These are phyloP conservation scores for Ornithorhynchus anatinus DNA, from an alignment of 2,113 vertebrate genomes.

Conservation along the genomic window DNA sequence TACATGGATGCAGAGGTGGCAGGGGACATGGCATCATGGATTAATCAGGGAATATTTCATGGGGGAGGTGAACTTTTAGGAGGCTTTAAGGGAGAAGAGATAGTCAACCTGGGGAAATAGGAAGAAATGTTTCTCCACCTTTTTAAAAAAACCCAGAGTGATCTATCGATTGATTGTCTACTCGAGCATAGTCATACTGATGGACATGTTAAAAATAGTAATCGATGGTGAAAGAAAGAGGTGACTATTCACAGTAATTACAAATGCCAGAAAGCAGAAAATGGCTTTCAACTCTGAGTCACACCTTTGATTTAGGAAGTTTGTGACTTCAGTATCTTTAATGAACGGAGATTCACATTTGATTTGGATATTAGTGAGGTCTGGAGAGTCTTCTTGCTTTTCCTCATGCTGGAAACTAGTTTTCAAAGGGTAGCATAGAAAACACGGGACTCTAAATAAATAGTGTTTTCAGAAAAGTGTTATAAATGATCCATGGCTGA, in stretches of 20 bases:
- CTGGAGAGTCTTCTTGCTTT: background rate
- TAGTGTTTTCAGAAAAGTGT: background rate
- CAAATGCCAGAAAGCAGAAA: constrained; percentile 11
- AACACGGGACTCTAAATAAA: background rate
- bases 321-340: no score
- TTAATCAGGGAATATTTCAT: no score
- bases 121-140: no score
- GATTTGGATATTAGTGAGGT: background rate
- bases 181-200: no score
- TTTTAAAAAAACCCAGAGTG: no score
- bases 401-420: background rate
- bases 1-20: no score
- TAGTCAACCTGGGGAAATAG: no score
- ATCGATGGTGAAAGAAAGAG: background rate
- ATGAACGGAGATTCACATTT: background rate
- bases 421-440: no score
- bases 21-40: no score
- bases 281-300: background rate
- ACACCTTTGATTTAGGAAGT: background rate
- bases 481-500: background rate
- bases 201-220: background rate
- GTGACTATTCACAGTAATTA: background rate
- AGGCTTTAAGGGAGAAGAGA: no score
- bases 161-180: no score
- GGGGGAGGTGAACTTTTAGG: no score